These are phyloP conservation scores for Delichon dasypus DNA, from an alignment of 2,797 vertebrate genomes.

Conservation along the genomic window DNA sequence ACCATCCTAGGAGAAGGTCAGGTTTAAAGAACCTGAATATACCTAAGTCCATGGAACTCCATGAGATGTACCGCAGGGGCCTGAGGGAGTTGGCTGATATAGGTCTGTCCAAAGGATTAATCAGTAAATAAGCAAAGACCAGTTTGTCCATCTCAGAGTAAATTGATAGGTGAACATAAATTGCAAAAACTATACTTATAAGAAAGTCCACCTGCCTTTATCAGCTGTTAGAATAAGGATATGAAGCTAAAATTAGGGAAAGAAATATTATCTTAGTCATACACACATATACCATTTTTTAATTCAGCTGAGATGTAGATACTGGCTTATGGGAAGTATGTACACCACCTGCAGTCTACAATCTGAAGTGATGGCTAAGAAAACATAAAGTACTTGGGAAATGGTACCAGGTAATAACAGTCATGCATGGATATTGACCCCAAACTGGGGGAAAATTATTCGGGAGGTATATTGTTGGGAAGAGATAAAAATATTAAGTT, in stretches of 20 bases:
- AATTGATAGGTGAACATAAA: neutral
- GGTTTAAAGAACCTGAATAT: neutral
- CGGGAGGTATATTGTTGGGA: neutral
- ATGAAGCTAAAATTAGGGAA: neutral
- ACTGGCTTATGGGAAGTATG: neutral
- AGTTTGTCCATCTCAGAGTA: neutral
- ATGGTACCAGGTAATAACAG: neutral
- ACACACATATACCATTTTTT: neutral
- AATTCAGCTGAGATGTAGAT: neutral
- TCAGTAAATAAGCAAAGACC: neutral
- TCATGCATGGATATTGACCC: neutral
- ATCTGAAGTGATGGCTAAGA: neutral
- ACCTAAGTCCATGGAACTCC: neutral
- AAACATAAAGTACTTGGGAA: neutral
- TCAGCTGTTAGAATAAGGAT: neutral
- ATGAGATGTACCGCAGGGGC: no score
- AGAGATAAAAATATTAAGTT: neutral
- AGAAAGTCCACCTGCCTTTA: neutral
- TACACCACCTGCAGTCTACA: neutral
- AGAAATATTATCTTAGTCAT: neutral
- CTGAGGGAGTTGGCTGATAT: neutral
- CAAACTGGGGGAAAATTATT: neutral
- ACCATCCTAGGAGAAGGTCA: neutral
- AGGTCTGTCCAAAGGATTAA: neutral
- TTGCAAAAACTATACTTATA: neutral